These are phyloP conservation scores for Lerista edwardsae DNA, from an alignment of 2,797 vertebrate species.

Conservation along the genomic window DNA sequence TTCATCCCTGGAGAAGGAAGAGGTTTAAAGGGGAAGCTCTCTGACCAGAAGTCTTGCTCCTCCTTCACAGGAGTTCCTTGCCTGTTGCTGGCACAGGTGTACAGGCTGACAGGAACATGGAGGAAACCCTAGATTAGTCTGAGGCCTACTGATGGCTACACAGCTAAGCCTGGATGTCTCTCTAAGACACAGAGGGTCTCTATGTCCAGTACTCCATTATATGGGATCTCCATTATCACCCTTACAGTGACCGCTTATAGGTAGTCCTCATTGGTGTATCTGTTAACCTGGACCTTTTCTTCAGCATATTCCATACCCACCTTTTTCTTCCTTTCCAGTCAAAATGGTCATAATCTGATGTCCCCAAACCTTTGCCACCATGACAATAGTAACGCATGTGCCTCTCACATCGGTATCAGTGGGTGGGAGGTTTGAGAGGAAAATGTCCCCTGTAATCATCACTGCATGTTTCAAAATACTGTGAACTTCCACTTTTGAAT, in stretches of 20 bases:
- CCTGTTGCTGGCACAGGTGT: too few species aligned
- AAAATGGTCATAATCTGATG: not conserved
- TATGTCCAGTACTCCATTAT: too few species aligned
- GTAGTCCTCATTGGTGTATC: not conserved
- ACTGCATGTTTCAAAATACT: not conserved
- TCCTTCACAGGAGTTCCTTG: too few species aligned
- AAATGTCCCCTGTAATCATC: not conserved
- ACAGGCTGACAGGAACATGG: too few species aligned
- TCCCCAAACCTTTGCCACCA: fast-evolving
- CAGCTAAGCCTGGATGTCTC: not conserved
- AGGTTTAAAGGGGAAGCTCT: too few species aligned
- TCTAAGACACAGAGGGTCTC: too few species aligned
- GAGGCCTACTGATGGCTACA: not conserved
- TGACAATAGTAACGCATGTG: not conserved
- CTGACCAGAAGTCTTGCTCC: too few species aligned
- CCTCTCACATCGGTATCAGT: not conserved
- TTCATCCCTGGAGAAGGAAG: too few species aligned
- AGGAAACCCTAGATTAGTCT: not conserved
- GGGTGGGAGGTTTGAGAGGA: not conserved
- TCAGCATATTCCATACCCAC: not conserved
- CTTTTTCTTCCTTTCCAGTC: not conserved
- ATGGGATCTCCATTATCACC: not conserved
- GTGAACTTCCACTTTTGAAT: not conserved
- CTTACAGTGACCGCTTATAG: not conserved
- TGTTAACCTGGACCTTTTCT: not conserved